Conservation (phyloP, 35 echinoderm and acorn worm species). For the Patiria miniata region DNA sequence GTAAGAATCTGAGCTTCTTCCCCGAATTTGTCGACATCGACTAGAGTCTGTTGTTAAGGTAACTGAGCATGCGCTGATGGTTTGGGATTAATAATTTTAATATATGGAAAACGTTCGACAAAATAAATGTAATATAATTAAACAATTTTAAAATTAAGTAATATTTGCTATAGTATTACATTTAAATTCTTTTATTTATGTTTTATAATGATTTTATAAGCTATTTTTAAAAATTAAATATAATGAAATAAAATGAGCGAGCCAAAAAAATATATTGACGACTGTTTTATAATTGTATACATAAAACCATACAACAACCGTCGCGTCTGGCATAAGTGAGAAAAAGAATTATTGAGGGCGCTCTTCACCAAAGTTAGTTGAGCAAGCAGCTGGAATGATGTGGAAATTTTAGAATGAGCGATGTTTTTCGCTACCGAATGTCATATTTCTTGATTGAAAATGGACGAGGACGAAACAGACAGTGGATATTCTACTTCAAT, state of each 20-base stretch:
- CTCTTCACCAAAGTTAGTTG: too few relatives aligned
- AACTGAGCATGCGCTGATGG: constrained; percentile 69
- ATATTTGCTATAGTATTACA: background rate
- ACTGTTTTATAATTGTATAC: constrained; percentile 4
- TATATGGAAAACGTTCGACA: background rate
- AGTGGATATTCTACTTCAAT: constrained; percentile 88
- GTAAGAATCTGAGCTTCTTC: background rate
- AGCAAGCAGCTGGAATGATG: too few relatives aligned
- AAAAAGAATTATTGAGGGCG: background rate
- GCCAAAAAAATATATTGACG: background rate
- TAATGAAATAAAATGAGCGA: background rate
- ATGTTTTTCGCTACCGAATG: background rate
- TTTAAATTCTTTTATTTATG: background rate
- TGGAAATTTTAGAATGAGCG: background rate
- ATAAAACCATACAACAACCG: background rate
- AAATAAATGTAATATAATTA: background rate
- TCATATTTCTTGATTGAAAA: constrained; percentile 32
- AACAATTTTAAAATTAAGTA: background rate
- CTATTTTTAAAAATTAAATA: background rate
- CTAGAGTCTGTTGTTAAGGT: constrained; percentile 76
- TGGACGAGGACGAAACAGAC: constrained; percentile 98
- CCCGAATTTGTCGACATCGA: background rate
- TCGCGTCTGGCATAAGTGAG: background rate
- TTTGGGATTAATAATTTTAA: background rate
- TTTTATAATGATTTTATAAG: background rate